Base-by-base conservation (phyloP, 1,140 invertebrate species). In the Drosophila orosa region DNA sequence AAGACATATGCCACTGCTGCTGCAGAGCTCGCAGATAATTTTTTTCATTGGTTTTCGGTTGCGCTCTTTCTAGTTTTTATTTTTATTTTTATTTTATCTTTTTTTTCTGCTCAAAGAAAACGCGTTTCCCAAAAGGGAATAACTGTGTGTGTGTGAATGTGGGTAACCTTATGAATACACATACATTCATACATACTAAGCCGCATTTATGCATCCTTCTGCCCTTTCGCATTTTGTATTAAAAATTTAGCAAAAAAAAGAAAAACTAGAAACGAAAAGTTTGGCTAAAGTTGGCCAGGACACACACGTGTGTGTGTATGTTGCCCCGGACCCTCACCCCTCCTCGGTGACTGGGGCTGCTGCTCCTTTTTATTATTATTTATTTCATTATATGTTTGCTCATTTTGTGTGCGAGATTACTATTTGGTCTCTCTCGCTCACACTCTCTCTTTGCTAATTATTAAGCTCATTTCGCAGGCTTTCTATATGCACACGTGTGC, bases 401-500 rank as follows among this genome's bases (percentile, higher is more conserved):
- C 61, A 59, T 71, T 78, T 73, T 45, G 61, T 68, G 35, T 35
- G 45, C 60, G 27, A 65, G 35, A 65, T 72, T 73, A 54, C 50
- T 54, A 35, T 22, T 73, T 10, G 57, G 17, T 50, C 7, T 57
- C 19, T 55, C 58, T 52, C 44, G 24, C 17, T 55, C 12, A 42
- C 59, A 13, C 35, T 55, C 19, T 40, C 15, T 44, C 17, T 19
- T 35, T 63, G 59, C 66, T 84, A 84, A 84, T 84, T 84, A 84
- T 84, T 80, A 58, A 76, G 76, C 80, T 76, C 66, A 80, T 83
- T 76, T 75, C 60, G 42, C 35, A 44, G 60, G 31, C 60, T 56
- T 73, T 76, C 80, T 81, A 72, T 76, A 81, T 80, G 60, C 67
- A 65, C 50, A 78, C 63, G 29, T 25, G 33, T 60, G 44, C 40